phyloP scores from a whole-genome alignment of 2,888 invertebrate genomes.

The Volucella bombylans region DNA sequence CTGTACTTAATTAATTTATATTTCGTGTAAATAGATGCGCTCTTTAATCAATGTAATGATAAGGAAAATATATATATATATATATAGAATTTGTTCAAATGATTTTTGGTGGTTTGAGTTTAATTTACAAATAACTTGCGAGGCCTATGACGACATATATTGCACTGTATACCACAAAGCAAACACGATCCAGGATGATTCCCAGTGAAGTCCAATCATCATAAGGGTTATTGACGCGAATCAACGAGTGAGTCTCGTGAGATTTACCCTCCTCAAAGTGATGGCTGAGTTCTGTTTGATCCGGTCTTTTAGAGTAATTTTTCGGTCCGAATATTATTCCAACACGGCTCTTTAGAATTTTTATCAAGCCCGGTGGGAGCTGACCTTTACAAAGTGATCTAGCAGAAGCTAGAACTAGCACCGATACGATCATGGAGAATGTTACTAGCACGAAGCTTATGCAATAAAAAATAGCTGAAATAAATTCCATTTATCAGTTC shows the following conservation, averaged over 20 bases:
- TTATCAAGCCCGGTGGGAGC: conserved; percentile 69
- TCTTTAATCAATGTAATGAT: conserved; percentile 36
- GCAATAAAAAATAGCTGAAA: conserved; percentile 84
- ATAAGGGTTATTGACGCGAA: conserved; percentile 62
- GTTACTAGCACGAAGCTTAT: conserved; percentile 83
- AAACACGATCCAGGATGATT: conserved; percentile 74
- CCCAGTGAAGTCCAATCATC: conserved; percentile 76
- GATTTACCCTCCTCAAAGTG: conserved; percentile 75
- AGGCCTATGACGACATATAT: conserved; percentile 53
- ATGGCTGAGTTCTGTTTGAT: conserved; percentile 64
- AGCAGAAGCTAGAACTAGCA: conserved; percentile 81
- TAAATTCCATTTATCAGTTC: conserved; percentile 46
- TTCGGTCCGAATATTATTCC: conserved; percentile 49
- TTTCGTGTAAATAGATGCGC: conserved; percentile 66
- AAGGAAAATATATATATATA: conserved; percentile 38
- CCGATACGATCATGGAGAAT: conserved; percentile 83
- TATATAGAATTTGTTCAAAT: conserved; percentile 57
- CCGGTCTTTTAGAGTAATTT: conserved; percentile 71
- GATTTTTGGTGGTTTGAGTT: conserved; percentile 18
- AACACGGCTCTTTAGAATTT: conserved; percentile 71
- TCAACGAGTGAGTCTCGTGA: conserved; percentile 75
- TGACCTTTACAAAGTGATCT: conserved; percentile 71
- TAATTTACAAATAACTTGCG: conserved; percentile 31
- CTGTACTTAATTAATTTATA: conserved; percentile 66
- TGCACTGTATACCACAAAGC: conserved; percentile 65